phyloP scores from a whole-genome alignment of 1,140 invertebrate genomes.

The Protaetia brevitarsis region DNA sequence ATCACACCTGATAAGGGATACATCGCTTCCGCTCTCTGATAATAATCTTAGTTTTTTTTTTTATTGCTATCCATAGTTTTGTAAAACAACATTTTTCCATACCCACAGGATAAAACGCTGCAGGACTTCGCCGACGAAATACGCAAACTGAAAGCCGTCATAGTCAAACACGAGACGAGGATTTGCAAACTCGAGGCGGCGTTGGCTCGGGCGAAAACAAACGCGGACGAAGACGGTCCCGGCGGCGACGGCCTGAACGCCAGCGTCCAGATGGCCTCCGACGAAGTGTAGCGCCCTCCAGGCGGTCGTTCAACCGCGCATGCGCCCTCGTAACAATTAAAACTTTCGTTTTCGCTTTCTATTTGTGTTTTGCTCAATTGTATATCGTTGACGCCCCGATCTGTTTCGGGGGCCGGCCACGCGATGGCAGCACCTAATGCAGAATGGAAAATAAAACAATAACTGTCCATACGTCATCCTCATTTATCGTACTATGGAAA shows the following conservation, averaged over 20 bases:
- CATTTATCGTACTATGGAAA: not conserved
- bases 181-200: constrained; percentile 70
- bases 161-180: constrained; percentile 91
- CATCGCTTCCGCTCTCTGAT: no score
- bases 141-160: constrained; percentile 86
- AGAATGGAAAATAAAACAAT: not conserved
- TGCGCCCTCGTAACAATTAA: not conserved
- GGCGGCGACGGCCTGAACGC: constrained; percentile 40
- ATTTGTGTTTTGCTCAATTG: not conserved
- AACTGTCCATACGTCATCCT: not conserved
- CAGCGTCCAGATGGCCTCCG: constrained; percentile 32
- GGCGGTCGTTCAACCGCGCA: not conserved
- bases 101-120: constrained; percentile 59
- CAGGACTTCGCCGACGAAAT: constrained; percentile 84
- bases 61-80: not conserved
- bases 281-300: constrained; percentile 37
- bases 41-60: not conserved
- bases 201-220: constrained; percentile 50
- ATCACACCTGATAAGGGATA: no score
- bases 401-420: not conserved
- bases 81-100: no score
- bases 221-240: constrained; percentile 40
- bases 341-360: not conserved
- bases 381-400: not conserved
- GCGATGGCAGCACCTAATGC: not conserved